Conservation (phyloP, 2,888 invertebrate genomes). For the Polydrusus cervinus region DNA sequence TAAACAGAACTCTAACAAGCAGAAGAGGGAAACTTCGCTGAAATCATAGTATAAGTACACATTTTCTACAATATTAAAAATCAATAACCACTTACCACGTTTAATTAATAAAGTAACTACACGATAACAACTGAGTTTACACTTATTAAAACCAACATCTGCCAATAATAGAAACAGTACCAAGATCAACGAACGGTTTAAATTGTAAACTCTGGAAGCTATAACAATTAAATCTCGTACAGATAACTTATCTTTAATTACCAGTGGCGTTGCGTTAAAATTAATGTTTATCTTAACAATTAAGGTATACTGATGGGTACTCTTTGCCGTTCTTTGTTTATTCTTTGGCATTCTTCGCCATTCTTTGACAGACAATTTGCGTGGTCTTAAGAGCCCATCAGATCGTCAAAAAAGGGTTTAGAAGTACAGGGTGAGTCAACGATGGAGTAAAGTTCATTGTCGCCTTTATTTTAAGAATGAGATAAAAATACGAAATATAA, state of each 20-base stretch:
- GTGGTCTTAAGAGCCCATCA: too few species aligned
- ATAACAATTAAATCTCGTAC: slow-evolving; percentile 46
- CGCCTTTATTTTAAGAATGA: too few species aligned
- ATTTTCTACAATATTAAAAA: neutral
- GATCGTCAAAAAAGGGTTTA: too few species aligned
- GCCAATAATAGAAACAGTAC: slow-evolving; percentile 16
- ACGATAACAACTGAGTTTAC: neutral
- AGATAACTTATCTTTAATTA: slow-evolving; percentile 48
- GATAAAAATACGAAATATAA: too few species aligned
- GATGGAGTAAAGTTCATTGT: too few species aligned
- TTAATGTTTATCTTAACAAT: slow-evolving; percentile 1
- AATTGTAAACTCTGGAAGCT: slow-evolving; percentile 47
- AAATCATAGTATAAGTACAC: neutral
- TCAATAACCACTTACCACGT: neutral
- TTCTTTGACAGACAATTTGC: too few species aligned
- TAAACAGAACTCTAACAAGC: too few species aligned
- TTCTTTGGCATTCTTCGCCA: too few species aligned
- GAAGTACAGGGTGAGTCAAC: too few species aligned
- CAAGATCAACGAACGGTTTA: slow-evolving; percentile 40
- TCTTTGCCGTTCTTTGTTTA: too few species aligned
- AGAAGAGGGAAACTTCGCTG: too few species aligned
- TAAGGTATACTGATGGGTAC: too few species aligned
- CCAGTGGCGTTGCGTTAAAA: slow-evolving; percentile 39
- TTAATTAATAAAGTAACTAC: slow-evolving; percentile 2
- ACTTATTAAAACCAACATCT: slow-evolving; percentile 13